Evolutionary conservation across 2,797 vertebrate genomes (phyloP).

Genomic region (Antennarius maculatus): DNA sequence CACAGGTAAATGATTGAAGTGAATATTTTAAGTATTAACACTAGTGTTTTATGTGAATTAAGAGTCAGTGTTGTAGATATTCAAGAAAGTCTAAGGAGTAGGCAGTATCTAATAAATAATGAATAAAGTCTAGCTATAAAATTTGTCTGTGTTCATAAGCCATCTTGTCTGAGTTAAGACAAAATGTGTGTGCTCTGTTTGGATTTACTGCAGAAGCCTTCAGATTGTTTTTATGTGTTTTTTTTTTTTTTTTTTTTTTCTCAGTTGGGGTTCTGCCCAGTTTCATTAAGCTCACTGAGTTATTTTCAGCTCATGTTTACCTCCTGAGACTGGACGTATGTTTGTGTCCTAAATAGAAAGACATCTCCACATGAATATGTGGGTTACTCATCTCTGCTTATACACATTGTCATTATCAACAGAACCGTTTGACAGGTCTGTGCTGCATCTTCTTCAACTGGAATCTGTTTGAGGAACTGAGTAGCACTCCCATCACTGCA

Average conservation of each 20-base stretch:
- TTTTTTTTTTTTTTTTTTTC: slow-evolving; percentile 7
- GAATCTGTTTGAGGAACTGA: no score
- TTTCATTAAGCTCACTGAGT: slow-evolving; percentile 13
- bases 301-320: not conserved
- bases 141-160: not conserved
- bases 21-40: no score
- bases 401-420: no score
- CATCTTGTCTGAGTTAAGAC: not conserved
- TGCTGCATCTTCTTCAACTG: no score
- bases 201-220: slow-evolving; percentile 11
- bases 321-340: no score
- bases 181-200: slow-evolving; percentile 12
- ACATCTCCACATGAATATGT: not conserved
- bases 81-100: slow-evolving; percentile 5
- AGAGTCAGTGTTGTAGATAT: no score
- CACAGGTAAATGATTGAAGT: no score
- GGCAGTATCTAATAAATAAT: slow-evolving; percentile 41
- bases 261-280: slow-evolving; percentile 24
- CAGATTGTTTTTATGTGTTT: not conserved
- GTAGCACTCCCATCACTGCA: no score
- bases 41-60: no score
- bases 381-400: not conserved
- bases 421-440: no score
- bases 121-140: not conserved
- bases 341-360: slow-evolving; percentile 1